Percentiles rank a stretch among this genome's conserved stretches.
Conservation (phyloP, 23 tunicate species). For the Trididemnum miniatum region DNA sequence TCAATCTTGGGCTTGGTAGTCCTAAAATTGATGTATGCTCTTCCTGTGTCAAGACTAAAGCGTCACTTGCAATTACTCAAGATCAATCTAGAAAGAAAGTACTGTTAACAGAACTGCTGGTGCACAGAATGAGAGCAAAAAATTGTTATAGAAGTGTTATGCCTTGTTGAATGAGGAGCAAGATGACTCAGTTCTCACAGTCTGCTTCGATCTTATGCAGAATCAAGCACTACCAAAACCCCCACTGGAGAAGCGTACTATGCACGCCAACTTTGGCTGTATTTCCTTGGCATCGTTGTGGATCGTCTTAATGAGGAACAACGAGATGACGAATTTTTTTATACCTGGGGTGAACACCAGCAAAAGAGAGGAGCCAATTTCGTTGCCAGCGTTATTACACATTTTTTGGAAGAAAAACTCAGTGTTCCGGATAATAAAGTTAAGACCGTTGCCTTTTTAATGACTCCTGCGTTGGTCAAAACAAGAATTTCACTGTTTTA, state of each 20-base stretch:
- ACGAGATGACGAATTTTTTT: constrained; percentile 5
- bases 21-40: neutral
- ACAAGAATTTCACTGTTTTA: constrained; percentile 15
- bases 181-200: constrained; percentile 25
- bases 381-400: constrained; percentile 19
- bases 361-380: constrained; percentile 35
- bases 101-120: constrained; percentile 20
- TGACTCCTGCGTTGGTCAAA: constrained; percentile 27
- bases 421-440: neutral
- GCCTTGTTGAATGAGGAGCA: constrained; percentile 16
- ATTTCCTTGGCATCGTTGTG: constrained; percentile 15
- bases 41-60: neutral
- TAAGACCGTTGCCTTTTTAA: neutral
- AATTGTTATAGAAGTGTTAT: constrained; percentile 30
- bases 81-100: neutral
- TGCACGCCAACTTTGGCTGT: constrained; percentile 24
- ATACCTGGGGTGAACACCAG: constrained; percentile 31
- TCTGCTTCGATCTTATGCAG: constrained; percentile 29
- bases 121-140: constrained; percentile 32
- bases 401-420: constrained; percentile 16
- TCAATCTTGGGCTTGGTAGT: neutral
- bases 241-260: constrained; percentile 5
- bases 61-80: neutral
- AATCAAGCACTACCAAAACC: constrained; percentile 25
- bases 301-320: constrained; percentile 1